These are phyloP conservation scores for Nannoperca australis DNA, from an alignment of 2,797 vertebrate genomes.

Conservation along the genomic window DNA sequence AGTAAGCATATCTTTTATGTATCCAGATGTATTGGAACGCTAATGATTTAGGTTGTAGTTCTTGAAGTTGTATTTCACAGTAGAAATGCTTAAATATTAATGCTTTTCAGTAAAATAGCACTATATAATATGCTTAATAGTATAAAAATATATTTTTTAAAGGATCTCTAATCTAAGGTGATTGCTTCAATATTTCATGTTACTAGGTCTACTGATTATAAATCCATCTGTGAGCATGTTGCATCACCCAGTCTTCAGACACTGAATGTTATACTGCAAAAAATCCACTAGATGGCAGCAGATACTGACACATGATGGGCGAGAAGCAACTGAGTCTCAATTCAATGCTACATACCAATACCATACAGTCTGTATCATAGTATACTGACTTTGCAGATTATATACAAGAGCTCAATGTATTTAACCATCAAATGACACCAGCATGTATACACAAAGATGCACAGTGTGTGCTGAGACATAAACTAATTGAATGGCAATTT, in stretches of 20 bases:
- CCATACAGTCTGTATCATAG: not conserved
- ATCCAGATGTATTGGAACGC: not conserved
- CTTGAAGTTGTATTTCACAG: not conserved
- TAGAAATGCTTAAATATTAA: not conserved
- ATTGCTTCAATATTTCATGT: not conserved
- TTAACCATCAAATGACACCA: not conserved
- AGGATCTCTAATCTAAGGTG: not conserved
- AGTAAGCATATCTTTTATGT: not conserved
- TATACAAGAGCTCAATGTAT: not conserved
- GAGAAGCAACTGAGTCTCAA: not conserved
- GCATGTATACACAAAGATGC: not conserved
- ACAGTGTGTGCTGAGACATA: not conserved
- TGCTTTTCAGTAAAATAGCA: not conserved
- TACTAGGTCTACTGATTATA: not conserved
- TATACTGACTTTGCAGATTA: not conserved
- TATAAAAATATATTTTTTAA: not conserved
- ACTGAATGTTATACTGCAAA: not conserved
- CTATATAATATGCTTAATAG: not conserved
- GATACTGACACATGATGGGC: not conserved
- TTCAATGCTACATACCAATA: not conserved
- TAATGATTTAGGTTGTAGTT: not conserved
- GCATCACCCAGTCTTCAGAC: not conserved
- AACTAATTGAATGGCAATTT: not conserved
- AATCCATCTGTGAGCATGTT: conserved; percentile 15
- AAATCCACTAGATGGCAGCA: conserved; percentile 74